Base-by-base conservation (phyloP, 2,797 vertebrate genomes). In the Channa striata region DNA sequence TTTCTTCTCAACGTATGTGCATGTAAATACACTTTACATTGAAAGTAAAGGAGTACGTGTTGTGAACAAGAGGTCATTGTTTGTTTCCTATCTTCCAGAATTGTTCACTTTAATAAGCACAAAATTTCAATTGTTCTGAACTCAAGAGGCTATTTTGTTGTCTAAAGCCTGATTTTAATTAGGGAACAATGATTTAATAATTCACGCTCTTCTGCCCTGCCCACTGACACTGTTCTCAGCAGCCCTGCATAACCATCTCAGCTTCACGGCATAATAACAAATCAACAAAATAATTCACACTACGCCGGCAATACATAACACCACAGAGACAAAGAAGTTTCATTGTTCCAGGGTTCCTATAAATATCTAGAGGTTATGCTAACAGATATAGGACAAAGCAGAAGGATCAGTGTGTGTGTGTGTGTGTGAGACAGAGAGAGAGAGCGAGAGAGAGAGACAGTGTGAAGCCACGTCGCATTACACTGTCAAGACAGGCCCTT, bases 161-260 rank as follows among this genome's bases (percentile, higher is more conserved):
- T 88, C 74, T 48, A 62, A 44, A 36, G 62, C 56, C 69, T 80
- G 83, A 88, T 86, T 74, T 84, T 89, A 90, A 91, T 88, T 89
- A 83, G 68, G 60, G 65, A 87, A 90, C 86, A 87, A 91, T 84
- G 75, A 90, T 90, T 85, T 74, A 85, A 91, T 90, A 85, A 67
- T 87, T 90, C 69, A 88, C 74, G 79, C 83, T 88, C 80, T 42
- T 74, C 66, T 89, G 53, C 81, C 76, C 83, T 79, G 82, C 85
- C 71, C 71, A 72, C 43, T 84, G 86, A 84, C 81, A 81, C 79
- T 75, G 78, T 87, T 89, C 74, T 84, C 80, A 82, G 65, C 72
- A 44, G 37, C 73, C 70, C 53, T 6, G 11, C 47, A 59, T 74
- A 40, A 50, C 42, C 66, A 49, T 78, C 72, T 79, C 77, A 73